These are phyloP conservation scores for Thumatha senex DNA, from an alignment of 2,888 invertebrate species.

Conservation along the genomic window DNA sequence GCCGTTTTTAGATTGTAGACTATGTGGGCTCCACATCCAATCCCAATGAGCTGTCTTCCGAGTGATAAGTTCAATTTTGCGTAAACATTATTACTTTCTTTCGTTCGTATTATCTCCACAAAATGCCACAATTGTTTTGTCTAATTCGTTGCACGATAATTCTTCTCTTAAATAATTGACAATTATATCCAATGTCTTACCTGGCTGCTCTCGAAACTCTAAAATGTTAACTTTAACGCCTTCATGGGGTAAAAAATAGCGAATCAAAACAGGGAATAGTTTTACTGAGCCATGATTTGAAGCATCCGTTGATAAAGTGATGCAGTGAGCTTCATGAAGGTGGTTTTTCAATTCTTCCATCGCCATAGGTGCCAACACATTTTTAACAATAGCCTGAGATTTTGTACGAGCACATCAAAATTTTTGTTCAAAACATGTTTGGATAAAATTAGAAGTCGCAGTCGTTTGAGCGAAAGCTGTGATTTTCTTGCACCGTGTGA, in stretches of 20 bases:
- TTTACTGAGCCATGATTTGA: background rate
- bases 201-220: too few relatives aligned
- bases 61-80: constrained; percentile 31
- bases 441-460: constrained; percentile 11
- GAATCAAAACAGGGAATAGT: background rate
- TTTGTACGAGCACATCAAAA: constrained; percentile 15
- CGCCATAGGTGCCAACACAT: constrained; percentile 6
- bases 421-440: constrained; percentile 14
- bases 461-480: constrained; percentile 8
- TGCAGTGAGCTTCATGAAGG: background rate
- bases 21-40: too few relatives aligned
- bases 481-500: constrained; percentile 11
- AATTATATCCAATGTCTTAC: too few relatives aligned
- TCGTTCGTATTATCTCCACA: too few relatives aligned
- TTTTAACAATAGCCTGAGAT: constrained; percentile 12
- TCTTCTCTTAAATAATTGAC: too few relatives aligned
- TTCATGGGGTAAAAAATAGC: too few relatives aligned
- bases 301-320: background rate
- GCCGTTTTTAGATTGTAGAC: too few relatives aligned
- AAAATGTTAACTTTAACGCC: too few relatives aligned
- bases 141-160: too few relatives aligned
- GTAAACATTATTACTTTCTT: too few relatives aligned
- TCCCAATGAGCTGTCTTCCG: constrained; percentile 25
- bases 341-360: background rate
- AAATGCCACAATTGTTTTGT: too few relatives aligned